These are phyloP conservation scores for Congeria kusceri DNA, from an alignment of 2,888 invertebrate genomes.

Conservation along the genomic window DNA sequence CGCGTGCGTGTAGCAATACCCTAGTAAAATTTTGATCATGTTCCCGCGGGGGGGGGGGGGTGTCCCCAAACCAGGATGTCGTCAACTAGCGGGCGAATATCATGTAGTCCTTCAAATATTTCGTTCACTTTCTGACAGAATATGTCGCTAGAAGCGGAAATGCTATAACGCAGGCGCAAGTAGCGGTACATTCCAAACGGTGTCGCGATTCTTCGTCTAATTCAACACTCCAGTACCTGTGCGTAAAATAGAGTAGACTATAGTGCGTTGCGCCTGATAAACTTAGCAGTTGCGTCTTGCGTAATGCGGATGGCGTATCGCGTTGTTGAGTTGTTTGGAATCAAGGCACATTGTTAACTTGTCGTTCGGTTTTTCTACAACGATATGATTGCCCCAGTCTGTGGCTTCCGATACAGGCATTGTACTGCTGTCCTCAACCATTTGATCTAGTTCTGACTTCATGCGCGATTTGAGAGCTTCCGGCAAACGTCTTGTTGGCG, in stretches of 20 bases:
- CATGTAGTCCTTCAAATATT: neutral
- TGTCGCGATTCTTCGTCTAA: slow-evolving; percentile 27
- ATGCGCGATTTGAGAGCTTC: slow-evolving; percentile 18
- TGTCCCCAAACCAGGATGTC: slow-evolving; percentile 48
- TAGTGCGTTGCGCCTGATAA: slow-evolving; percentile 37
- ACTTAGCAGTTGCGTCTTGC: slow-evolving; percentile 11
- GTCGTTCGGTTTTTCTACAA: slow-evolving; percentile 18
- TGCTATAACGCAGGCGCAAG: slow-evolving; percentile 61
- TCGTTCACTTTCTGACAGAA: slow-evolving; percentile 11
- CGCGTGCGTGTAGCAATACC: slow-evolving; percentile 39
- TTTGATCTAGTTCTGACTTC: slow-evolving; percentile 13
- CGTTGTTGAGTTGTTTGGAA: slow-evolving; percentile 11
- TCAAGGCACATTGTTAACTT: slow-evolving; percentile 22
- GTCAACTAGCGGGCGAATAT: slow-evolving; percentile 34
- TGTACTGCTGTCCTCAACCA: slow-evolving; percentile 20
- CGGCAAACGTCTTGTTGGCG: slow-evolving; percentile 15
- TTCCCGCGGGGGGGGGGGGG: slow-evolving; percentile 16
- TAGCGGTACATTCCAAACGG: slow-evolving; percentile 55
- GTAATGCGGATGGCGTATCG: slow-evolving; percentile 32
- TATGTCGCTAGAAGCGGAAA: no score
- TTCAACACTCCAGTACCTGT: slow-evolving; percentile 46
- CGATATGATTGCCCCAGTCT: slow-evolving; percentile 15
- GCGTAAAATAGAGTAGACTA: slow-evolving; percentile 33
- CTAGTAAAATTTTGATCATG: slow-evolving; percentile 63
- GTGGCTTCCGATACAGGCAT: slow-evolving; percentile 17